phyloP scores from a whole-genome alignment of 2,797 vertebrate species.

The Chrosomus eos region DNA sequence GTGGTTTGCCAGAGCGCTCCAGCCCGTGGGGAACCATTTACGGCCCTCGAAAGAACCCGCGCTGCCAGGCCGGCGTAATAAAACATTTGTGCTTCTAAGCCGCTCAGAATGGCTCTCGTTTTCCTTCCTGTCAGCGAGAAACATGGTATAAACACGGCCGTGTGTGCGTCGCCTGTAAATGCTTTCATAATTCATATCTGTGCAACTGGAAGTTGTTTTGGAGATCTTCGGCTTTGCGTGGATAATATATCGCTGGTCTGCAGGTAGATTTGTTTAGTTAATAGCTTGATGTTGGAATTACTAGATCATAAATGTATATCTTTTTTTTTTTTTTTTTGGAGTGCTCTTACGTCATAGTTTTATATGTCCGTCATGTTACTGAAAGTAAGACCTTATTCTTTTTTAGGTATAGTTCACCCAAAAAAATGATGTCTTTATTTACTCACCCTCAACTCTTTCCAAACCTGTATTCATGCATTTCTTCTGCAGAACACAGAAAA shows the following conservation, averaged over 20 bases:
- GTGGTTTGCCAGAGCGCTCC: constrained; percentile 76
- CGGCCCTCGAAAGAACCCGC: constrained; percentile 86
- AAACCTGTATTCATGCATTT: neutral
- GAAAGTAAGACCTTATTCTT: neutral
- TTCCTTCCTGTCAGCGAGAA: constrained; percentile 93
- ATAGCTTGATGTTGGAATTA: constrained; percentile 66
- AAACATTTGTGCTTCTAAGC: constrained; percentile 89
- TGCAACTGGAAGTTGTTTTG: constrained; percentile 71
- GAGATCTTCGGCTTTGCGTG: constrained; percentile 69
- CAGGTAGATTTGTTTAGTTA: constrained; percentile 53
- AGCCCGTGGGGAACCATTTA: constrained; percentile 89
- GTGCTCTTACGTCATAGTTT: neutral
- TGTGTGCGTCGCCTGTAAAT: constrained; percentile 86
- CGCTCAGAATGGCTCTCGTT: constrained; percentile 90
- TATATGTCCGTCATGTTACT: neutral
- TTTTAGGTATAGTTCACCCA: neutral
- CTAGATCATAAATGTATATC: constrained; percentile 63
- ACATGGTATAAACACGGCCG: constrained; percentile 92
- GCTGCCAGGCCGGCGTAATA: constrained; percentile 82
- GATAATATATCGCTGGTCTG: constrained; percentile 62
- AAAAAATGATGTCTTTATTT: neutral
- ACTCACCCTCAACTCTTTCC: neutral
- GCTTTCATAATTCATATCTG: constrained; percentile 93
- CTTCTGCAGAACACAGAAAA: neutral
- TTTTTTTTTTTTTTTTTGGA: neutral